Evolutionary conservation across 1,140 invertebrate species (phyloP).

Genomic region (Mercenaria mercenaria): DNA sequence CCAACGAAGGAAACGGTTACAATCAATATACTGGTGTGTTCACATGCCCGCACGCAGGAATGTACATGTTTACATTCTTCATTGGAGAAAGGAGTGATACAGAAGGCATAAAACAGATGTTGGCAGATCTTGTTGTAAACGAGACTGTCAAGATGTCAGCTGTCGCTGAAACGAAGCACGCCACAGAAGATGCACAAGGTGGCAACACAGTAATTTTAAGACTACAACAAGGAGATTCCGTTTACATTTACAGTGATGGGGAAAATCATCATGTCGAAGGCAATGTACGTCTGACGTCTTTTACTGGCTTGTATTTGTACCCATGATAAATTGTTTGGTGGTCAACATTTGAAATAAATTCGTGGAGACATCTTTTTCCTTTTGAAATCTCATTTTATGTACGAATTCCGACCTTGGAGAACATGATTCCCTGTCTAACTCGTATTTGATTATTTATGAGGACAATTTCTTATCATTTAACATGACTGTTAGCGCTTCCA

Average conservation of each 20-base stretch:
- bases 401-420: too few relatives aligned
- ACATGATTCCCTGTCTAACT: too few relatives aligned
- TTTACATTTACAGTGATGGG: not conserved
- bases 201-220: not conserved
- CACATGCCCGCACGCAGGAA: not conserved
- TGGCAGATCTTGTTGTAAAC: not conserved
- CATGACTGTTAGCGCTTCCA: too few relatives aligned
- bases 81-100: not conserved
- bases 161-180: not conserved
- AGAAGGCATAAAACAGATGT: not conserved
- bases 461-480: too few relatives aligned
- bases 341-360: too few relatives aligned
- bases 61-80: not conserved
- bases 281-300: not conserved
- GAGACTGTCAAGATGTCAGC: not conserved
- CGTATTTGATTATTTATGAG: too few relatives aligned
- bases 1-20: not conserved
- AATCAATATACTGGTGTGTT: not conserved
- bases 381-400: too few relatives aligned
- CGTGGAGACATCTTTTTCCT: too few relatives aligned
- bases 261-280: not conserved
- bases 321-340: too few relatives aligned
- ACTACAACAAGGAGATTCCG: not conserved
- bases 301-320: not conserved
- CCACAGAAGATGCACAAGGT: not conserved